Evolutionary conservation across 2,888 invertebrate genomes (phyloP), one percentile per base, ranked within the genome.

Genomic region (Cacoxenus indagator): DNA sequence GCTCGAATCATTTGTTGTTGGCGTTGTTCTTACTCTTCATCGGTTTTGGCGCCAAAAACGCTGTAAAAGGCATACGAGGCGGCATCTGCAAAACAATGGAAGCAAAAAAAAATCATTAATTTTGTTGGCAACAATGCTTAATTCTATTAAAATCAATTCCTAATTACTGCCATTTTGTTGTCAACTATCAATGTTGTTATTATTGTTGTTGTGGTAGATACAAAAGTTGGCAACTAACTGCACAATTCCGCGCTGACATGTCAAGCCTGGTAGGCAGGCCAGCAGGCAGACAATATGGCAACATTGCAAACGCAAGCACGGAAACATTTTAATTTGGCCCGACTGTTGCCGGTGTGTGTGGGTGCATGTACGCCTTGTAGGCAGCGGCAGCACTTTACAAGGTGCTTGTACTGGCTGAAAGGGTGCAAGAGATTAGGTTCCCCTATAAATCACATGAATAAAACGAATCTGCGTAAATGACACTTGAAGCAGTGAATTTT

Each of bases 311-410:
- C 61, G 79, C n/a, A n/a, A n/a, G n/a, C n/a, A 73, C 82, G 81
- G 82, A 81, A 81, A 76, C 81, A 81, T 74, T 82, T 81, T 78
- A 81, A 81, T 81, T 82, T 82, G 71, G 73, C 76, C 77, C 76
- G 75, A 73, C 75, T 71, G 66, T 74, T 72, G 72, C 67, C 55
- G 68, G 73, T 71, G 51, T 37, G 51, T 17, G 51, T 51, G 45
- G 45, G 45, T 22, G 19, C 22, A 22, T n/a, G 66, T 43, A 54
- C 68, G 69, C 61, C 70, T 54, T 59, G 29, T 69, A 51, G 8
- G 61, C 65, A 72, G 69, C 67, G 54, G 54, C 62, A 62, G 46
- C 9, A 26, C 67, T 67, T 64, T 64, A 70, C 45, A 3, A 3
- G 1, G n/a, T n/a, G n/a, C n/a, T n/a, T n/a, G n/a, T n/a, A n/a